phyloP scores from a whole-genome alignment of 2,797 vertebrate species.

The Neostethus bicornis region DNA sequence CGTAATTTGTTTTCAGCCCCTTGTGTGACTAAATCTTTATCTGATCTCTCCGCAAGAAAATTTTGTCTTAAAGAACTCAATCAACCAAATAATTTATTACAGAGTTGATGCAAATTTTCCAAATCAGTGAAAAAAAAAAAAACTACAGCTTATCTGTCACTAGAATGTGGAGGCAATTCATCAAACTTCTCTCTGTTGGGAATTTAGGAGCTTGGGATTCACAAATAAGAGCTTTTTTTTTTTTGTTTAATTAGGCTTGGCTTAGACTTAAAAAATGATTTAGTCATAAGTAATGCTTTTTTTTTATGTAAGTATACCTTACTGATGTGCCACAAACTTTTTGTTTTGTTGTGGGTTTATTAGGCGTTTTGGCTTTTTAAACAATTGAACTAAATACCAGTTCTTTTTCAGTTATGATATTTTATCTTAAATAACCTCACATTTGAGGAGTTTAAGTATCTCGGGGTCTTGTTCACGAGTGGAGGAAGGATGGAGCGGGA shows the following conservation, averaged over 20 bases:
- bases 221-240: slow-evolving; percentile 44
- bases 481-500: too few species aligned
- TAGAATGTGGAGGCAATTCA: slow-evolving; percentile 80
- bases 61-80: slow-evolving; percentile 71
- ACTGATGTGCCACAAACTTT: too few species aligned
- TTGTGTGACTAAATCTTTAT: slow-evolving; percentile 60
- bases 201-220: slow-evolving; percentile 50
- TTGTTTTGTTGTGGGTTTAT: too few species aligned
- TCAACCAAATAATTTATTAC: slow-evolving; percentile 83
- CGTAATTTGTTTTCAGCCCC: slow-evolving; percentile 60
- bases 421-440: too few species aligned
- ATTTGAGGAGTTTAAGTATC: too few species aligned
- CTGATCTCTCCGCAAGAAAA: slow-evolving; percentile 53
- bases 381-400: too few species aligned
- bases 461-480: too few species aligned
- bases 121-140: slow-evolving; percentile 42
- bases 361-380: too few species aligned
- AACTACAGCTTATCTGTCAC: slow-evolving; percentile 81
- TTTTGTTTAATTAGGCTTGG: slow-evolving; percentile 41
- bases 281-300: too few species aligned
- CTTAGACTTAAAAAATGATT: too few species aligned
- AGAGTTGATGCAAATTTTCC: slow-evolving; percentile 59
- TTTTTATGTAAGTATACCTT: too few species aligned
- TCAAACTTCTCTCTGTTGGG: slow-evolving; percentile 70
- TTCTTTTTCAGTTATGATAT: too few species aligned